These are phyloP conservation scores for Nebria brevicollis DNA, from an alignment of 2,888 invertebrate genomes.

Conservation along the genomic window DNA sequence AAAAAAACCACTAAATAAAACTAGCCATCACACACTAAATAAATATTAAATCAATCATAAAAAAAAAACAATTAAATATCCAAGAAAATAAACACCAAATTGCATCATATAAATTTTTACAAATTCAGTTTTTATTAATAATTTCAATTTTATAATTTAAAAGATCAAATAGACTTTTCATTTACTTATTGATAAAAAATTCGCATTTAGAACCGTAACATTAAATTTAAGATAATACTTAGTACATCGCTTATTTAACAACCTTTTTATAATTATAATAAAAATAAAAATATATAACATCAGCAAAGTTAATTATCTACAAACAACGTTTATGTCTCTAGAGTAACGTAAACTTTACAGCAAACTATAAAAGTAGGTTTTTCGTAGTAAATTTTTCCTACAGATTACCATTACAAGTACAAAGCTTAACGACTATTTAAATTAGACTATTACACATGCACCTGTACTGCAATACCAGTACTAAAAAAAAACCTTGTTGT, in stretches of 20 bases:
- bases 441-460: constrained; percentile 40
- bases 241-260: background rate
- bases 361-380: constrained; percentile 35
- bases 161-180: no score
- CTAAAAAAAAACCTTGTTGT: background rate
- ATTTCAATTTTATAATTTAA: no score
- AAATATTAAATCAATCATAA: no score
- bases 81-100: no score
- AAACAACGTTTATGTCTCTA: constrained; percentile 35
- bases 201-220: background rate
- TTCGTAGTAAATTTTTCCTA: constrained; percentile 30
- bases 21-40: no score
- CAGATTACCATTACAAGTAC: constrained; percentile 37
- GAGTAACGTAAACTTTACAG: constrained; percentile 25
- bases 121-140: no score
- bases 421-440: constrained; percentile 31
- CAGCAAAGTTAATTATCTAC: constrained; percentile 35
- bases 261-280: constrained; percentile 23
- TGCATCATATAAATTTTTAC: no score
- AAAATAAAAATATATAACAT: constrained; percentile 33
- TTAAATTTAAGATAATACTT: background rate
- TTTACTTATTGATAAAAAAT: background rate
- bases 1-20: no score
- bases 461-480: constrained; percentile 9
- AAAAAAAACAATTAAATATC: no score